These are phyloP conservation scores for Orientallactaga bullata DNA, from an alignment of 2,113 vertebrate genomes.

Conservation along the genomic window DNA sequence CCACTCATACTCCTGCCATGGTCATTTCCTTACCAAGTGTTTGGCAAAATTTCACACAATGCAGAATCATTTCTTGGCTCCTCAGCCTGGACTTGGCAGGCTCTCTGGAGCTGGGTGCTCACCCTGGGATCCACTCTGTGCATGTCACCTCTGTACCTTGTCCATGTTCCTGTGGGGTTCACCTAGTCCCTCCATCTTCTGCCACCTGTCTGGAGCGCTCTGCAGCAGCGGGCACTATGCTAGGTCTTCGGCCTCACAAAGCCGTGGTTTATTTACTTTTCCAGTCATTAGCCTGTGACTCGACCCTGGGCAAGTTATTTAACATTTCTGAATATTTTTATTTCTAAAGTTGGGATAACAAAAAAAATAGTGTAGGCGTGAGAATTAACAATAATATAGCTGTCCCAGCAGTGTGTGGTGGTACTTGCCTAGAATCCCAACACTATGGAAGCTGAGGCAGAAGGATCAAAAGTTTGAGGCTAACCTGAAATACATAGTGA, in stretches of 20 bases:
- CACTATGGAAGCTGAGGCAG: background rate
- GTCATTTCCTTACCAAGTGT: background rate
- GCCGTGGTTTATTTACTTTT: background rate
- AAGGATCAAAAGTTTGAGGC: background rate
- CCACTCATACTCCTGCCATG: background rate
- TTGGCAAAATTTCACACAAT: background rate
- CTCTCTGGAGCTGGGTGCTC: background rate
- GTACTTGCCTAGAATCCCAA: background rate
- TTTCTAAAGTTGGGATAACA: conserved; percentile 30
- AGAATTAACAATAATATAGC: background rate
- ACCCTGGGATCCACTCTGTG: no score
- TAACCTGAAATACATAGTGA: background rate
- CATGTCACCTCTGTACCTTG: no score
- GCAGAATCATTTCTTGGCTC: background rate
- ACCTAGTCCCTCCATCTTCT: background rate
- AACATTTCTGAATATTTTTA: conserved; percentile 26
- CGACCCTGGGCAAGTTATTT: conserved; percentile 42
- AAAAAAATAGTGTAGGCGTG: background rate
- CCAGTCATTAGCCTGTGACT: conserved; percentile 33
- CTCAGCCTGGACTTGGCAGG: background rate
- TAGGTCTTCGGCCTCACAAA: background rate
- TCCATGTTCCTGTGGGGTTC: background rate
- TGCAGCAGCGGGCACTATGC: background rate
- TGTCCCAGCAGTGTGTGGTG: background rate
- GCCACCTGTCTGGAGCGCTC: background rate